Evolutionary conservation across 1,140 invertebrate genomes (phyloP).

Genomic region (Steinernema feltiae): DNA sequence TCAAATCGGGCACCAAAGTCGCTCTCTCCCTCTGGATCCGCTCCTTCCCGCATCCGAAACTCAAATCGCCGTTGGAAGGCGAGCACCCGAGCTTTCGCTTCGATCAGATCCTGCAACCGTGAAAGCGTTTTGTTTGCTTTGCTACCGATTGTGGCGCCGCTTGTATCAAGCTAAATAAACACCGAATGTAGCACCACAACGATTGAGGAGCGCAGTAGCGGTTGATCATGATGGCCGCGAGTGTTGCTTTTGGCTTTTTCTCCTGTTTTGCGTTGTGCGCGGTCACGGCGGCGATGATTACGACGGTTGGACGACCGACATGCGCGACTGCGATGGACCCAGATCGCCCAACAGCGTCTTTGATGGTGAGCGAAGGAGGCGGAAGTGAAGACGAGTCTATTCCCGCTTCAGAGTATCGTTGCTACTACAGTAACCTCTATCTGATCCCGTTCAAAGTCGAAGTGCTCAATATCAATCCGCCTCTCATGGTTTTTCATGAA

Average conservation of each 20-base stretch:
- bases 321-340: not conserved
- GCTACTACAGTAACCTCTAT: conserved; percentile 17
- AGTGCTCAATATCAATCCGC: conserved; percentile 28
- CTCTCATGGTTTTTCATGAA: conserved; percentile 19
- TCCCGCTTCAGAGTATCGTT: conserved; percentile 15
- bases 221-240: too few species aligned
- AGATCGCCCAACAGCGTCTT: conserved; percentile 20
- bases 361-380: not conserved
- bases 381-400: conserved; percentile 10
- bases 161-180: conserved; percentile 8
- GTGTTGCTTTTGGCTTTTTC: too few species aligned
- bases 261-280: too few species aligned
- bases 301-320: not conserved
- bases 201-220: too few species aligned
- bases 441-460: conserved; percentile 25
- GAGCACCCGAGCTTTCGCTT: not conserved
- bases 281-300: not conserved
- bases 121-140: not conserved
- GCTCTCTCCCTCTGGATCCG: conserved; percentile 27
- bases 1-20: conserved; percentile 14
- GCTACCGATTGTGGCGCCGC: not conserved
- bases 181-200: not conserved
- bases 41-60: not conserved
- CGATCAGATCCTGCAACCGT: not conserved
- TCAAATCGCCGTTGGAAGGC: not conserved